Base-by-base conservation (phyloP, 1,140 invertebrate species). In the Musca vetustissima region DNA sequence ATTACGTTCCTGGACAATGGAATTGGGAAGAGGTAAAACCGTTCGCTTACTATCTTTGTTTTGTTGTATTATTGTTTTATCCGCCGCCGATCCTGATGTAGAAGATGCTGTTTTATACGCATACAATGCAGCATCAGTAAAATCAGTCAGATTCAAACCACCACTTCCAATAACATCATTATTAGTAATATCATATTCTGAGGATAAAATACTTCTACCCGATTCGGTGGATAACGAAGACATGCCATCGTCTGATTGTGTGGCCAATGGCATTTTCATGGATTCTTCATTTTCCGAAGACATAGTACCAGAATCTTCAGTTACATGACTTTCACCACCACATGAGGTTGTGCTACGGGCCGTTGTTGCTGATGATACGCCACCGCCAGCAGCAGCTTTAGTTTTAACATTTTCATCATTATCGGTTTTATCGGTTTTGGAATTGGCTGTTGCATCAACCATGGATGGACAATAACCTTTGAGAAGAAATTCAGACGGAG, bases 401-500 rank as follows among this genome's bases (percentile, higher is more conserved):
- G 52, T 69, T 72, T 28, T n/a, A n/a, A 67, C 9, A 9, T 36
- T 13, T 24, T 64, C 64, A 22, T 49, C 66, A 3, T 14, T 50
- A 32, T 32, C n/a, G n/a, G n/a, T 43, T 43, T 43, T 7, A 13
- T 43, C 36, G 1, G 36, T 9, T 43, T 43, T 43, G 3, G 43
- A 49, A 53, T 28, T 67, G 14, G 49, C 17, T 22, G 57, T 65
- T 0, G 57, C 53, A 47, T 88, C 86, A 21, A 87, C 84, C 70
- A 85, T 83, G 8, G 84, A 78, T 36, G 82, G 78, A 50, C 83
- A 82, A 72, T 88, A 88, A 6, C 86, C 87, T 72, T 87, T 85
- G 2, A 88, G 78, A 3, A 88, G 82, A 66, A 85, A 81, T 49
- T 83, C 82, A 2, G 86, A 85, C 32, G 87, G 87, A n/a, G 86